Evolutionary conservation across 2,888 invertebrate genomes (phyloP), one percentile per base, ranked within the genome.

Genomic region (Palloptera scutellata): DNA sequence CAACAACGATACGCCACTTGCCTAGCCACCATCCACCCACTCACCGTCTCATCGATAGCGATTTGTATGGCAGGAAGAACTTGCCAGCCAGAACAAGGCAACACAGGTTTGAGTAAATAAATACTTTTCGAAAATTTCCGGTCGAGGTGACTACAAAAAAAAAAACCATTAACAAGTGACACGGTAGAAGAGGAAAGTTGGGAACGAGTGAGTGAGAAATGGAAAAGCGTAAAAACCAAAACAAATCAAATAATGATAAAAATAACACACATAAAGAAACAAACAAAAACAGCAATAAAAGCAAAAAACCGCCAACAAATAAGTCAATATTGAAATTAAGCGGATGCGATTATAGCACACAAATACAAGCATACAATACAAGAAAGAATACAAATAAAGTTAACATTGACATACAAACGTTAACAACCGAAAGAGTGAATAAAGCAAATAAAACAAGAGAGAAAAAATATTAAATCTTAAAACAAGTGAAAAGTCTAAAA

Each of bases 301-400:
- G n/a, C n/a, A 42, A 51, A 54, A 55, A 41, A 2, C 6, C 6
- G 6, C 30, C 2, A 55, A 58, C 45, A 55, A 54, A 59, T 60
- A 66, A 54, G 53, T 66, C 52, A 61, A 66, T 66, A 66, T n/a
- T 61, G 15, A 15, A 51, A 48, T 48, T 54, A 40, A 55, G 54
- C 54, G 48, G 30, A 61, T 51, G 55, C 17, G 30, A 54, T 40
- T 40, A 12, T 40, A 30, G 43, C 41, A 45, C 17, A 53, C 17
- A 53, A 15, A 30, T 3, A 63, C 2, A 30, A 30, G 30, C 2
- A 57, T 40, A 12, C 51, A 30, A 53, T 52, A 45, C 42, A 53
- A 15, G 30, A 9, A 54, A 15, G 54, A 12, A 54, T n/a, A 30
- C 20, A 13, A 20, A 20, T 13, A 19, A 13, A 10, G 40, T 48